Evolutionary conservation across 2,113 vertebrate genomes (phyloP), one percentile per base, ranked within the genome.

Genomic region (Percopsis transmontana): DNA sequence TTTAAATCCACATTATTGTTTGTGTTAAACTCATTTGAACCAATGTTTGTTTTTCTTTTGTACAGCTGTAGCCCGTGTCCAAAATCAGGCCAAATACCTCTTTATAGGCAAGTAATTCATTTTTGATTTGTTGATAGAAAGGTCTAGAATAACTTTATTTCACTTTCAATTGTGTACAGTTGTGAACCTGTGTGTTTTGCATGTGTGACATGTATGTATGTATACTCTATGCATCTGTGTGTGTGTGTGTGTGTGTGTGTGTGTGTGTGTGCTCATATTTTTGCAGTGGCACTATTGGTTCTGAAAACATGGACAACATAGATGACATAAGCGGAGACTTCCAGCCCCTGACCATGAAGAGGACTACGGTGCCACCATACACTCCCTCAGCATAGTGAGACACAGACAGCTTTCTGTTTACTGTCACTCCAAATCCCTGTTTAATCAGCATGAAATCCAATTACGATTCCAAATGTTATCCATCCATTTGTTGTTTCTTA

Each of bases 21-120:
- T 23, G 55, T 47, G 48, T 19, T 15, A 23, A 60, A 41, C 14
- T 18, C 3, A 33, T 33, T 33, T 33, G 8, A 33, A 33, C 2
- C 11, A 14, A 15, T 41, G 55, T 45, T 54, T 58, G n/a, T 50
- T 23, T 27, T 70, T 24, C 54, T 7, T 74, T 62, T 19, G 70
- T 60, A 48, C 77, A 94, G 86, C 19, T 74, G 89, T 82, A 94
- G 89, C 59, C 39, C 53, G 53, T 92, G 82, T 67, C 77, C 77
- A 52, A 70, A 67, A 87, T 93, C 84, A 56, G 87, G 85, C 72
- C 92, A 92, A 14, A 88, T 90, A 5, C 90, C 88, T 67, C 76
- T 86, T 2, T 92, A 90, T 72, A 92, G 50, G 69, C 92, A 87
- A 93, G 90, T 88, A 53, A 48, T 10, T 14, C n/a, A 10, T 44